Percentiles rank a stretch among this genome's conserved stretches.
phyloP scores from a whole-genome alignment of 1,140 invertebrate species.

The Drosophila malerkotliana region DNA sequence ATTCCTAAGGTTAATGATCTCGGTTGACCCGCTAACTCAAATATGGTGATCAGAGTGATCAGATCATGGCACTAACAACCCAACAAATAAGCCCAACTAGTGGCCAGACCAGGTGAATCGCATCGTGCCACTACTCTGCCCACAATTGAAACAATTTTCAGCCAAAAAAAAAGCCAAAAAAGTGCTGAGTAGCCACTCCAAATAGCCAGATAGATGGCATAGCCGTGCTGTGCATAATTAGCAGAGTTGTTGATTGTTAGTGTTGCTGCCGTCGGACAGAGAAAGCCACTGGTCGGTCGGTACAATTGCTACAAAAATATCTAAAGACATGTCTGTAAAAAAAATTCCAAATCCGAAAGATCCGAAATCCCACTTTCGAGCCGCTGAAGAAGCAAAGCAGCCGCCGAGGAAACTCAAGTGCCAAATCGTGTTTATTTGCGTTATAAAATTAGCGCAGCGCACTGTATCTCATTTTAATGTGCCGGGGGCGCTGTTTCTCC shows the following conservation, averaged over 20 bases:
- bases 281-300: constrained; percentile 43
- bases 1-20: constrained; percentile 4
- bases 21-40: background rate
- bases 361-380: constrained; percentile 45
- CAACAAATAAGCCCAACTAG: background rate
- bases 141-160: constrained; percentile 36
- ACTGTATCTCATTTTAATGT: constrained; percentile 13
- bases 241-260: constrained; percentile 47
- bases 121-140: constrained; percentile 1
- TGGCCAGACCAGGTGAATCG: constrained; percentile 17
- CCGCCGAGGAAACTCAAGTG: constrained; percentile 65
- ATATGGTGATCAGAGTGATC: background rate
- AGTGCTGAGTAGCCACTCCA: constrained; percentile 58
- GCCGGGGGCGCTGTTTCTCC: constrained; percentile 7
- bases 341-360: constrained; percentile 19
- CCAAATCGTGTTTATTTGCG: constrained; percentile 79
- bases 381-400: constrained; percentile 53
- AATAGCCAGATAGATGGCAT: constrained; percentile 52
- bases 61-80: background rate
- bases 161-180: constrained; percentile 13
- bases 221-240: constrained; percentile 64
- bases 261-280: constrained; percentile 28
- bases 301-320: constrained; percentile 1
- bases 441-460: constrained; percentile 75
- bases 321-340: constrained; percentile 5